phyloP scores from a whole-genome alignment of 2,113 vertebrate genomes.

The Ondatra zibethicus region DNA sequence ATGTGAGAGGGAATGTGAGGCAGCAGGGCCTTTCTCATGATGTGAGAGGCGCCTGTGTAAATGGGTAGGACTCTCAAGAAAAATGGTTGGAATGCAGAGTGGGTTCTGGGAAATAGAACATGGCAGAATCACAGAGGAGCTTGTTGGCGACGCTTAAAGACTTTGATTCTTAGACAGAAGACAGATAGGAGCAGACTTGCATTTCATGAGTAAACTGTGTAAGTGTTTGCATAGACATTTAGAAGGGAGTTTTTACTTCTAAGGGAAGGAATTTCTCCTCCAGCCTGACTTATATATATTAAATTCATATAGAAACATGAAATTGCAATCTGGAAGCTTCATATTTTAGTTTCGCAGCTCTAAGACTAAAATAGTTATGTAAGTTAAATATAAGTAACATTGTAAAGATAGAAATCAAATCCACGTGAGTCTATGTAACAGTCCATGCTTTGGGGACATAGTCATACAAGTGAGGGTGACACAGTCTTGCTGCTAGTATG shows the following conservation, averaged over 20 bases:
- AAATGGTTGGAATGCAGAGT: background rate
- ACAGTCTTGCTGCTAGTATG: background rate
- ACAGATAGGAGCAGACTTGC: background rate
- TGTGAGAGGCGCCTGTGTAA: background rate
- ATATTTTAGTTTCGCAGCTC: background rate
- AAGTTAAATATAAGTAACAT: slow-evolving; percentile 8
- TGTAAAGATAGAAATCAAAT: background rate
- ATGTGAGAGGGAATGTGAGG: no score
- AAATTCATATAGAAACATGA: background rate
- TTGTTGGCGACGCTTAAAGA: background rate
- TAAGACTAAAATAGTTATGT: slow-evolving; percentile 4
- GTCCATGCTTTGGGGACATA: background rate
- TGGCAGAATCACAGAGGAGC: background rate
- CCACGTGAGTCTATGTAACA: background rate
- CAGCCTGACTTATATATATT: background rate
- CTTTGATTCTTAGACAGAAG: background rate
- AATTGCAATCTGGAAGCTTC: background rate
- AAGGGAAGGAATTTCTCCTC: background rate
- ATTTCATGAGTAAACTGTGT: background rate
- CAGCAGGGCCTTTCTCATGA: no score
- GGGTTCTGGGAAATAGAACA: background rate
- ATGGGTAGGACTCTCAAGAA: background rate
- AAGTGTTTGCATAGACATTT: background rate
- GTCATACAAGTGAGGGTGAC: background rate
- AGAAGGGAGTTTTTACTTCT: background rate